These are phyloP conservation scores for Trialeurodes vaporariorum DNA, from an alignment of 1,140 invertebrate genomes.

Conservation along the genomic window DNA sequence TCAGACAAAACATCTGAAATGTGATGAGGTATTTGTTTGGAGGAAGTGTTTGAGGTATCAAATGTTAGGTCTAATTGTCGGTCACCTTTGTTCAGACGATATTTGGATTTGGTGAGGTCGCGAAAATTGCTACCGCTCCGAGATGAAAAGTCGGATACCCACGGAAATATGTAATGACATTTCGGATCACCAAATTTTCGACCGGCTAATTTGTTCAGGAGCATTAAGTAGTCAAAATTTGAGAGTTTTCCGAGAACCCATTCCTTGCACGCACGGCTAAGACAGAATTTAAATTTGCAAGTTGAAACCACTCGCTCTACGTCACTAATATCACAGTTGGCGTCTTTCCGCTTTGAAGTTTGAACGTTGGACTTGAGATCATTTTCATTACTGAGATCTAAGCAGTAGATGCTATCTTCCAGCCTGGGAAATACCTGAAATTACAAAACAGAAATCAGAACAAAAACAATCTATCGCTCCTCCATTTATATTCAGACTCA, in stretches of 20 bases:
- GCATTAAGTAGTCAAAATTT: constrained; percentile 86
- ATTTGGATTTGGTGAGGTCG: constrained; percentile 90
- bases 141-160: constrained; percentile 87
- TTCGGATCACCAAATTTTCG: constrained; percentile 64
- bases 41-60: constrained; percentile 32
- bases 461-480: too few relatives aligned
- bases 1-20: constrained; percentile 91
- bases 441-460: too few relatives aligned
- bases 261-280: constrained; percentile 28
- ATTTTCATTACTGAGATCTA: neutral
- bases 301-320: neutral
- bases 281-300: constrained; percentile 4
- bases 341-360: constrained; percentile 4
- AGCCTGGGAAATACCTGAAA: neutral
- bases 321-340: neutral
- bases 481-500: too few relatives aligned
- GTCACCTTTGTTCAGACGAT: constrained; percentile 92
- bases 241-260: constrained; percentile 76
- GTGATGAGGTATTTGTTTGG: constrained; percentile 66
- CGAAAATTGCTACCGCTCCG: constrained; percentile 72
- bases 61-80: constrained; percentile 87
- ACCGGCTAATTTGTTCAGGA: constrained; percentile 75
- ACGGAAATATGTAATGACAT: constrained; percentile 91
- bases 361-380: neutral
- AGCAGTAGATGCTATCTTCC: neutral